These are phyloP conservation scores for Enteromius viviparus DNA, from an alignment of 2,797 vertebrate species.

Conservation along the genomic window DNA sequence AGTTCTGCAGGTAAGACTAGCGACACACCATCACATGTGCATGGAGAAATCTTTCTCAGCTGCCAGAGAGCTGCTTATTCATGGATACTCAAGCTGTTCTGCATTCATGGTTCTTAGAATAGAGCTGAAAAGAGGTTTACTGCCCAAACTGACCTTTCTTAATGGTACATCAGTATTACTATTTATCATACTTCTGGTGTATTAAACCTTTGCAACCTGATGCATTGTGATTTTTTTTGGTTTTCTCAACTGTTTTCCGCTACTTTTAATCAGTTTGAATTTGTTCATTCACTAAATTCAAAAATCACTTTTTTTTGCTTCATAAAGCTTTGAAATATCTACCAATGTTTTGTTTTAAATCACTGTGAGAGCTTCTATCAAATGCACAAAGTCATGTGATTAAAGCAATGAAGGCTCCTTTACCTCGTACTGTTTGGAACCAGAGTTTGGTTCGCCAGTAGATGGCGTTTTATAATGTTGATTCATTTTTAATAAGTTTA, in stretches of 20 bases:
- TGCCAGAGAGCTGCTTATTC: neutral
- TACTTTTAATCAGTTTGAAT: neutral
- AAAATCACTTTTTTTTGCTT: neutral
- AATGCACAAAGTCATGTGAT: neutral
- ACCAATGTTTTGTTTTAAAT: neutral
- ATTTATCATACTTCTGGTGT: neutral
- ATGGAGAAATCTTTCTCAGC: neutral
- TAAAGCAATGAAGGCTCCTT: neutral
- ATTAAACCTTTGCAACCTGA: neutral
- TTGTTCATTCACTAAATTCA: neutral
- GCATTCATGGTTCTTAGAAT: neutral
- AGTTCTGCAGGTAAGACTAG: constrained; percentile 93
- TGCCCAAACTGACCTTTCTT: neutral
- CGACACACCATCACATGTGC: neutral
- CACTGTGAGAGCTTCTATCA: neutral
- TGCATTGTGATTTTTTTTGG: neutral
- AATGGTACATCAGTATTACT: neutral
- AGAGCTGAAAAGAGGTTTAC: neutral
- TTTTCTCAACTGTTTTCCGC: neutral
- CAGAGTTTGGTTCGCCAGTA: too few relatives aligned
- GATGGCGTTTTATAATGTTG: neutral
- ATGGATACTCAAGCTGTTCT: neutral
- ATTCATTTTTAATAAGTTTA: neutral
- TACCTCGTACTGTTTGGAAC: too few relatives aligned
- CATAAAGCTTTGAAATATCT: neutral